Percentiles rank a stretch among this genome's conserved stretches.
These are phyloP conservation scores for Hyposmocoma kahamanoa DNA, from an alignment of 1,140 invertebrate species.

Conservation along the genomic window DNA sequence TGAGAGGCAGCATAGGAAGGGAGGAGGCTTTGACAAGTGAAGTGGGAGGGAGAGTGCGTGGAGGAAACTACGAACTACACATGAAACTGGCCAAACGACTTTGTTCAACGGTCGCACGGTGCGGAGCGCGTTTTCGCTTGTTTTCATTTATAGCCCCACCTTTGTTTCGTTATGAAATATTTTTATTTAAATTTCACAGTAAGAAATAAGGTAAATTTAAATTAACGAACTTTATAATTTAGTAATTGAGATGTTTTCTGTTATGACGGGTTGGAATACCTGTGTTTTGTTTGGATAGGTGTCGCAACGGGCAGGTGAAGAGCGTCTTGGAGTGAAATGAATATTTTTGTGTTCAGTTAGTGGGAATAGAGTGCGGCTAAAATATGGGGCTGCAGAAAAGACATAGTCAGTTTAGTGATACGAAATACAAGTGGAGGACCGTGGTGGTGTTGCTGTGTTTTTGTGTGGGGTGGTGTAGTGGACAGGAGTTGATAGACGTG, in stretches of 20 bases:
- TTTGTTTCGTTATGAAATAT: conserved; percentile 55
- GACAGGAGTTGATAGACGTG: conserved; percentile 39
- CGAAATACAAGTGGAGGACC: conserved; percentile 73
- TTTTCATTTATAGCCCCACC: conserved; percentile 50
- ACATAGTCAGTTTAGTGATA: conserved; percentile 70
- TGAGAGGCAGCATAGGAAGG: conserved; percentile 11
- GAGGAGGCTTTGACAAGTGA: conserved; percentile 49
- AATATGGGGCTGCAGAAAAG: conserved; percentile 62
- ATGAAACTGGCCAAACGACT: conserved; percentile 67
- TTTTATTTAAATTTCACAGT: conserved; percentile 21
- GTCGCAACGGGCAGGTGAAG: conserved; percentile 31
- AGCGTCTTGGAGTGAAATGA: conserved; percentile 52
- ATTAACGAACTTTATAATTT: neutral
- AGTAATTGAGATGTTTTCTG: conserved; percentile 12
- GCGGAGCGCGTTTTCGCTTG: conserved; percentile 54
- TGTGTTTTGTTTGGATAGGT: conserved; percentile 45
- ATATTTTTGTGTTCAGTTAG: conserved; percentile 40
- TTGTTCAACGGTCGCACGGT: conserved; percentile 62
- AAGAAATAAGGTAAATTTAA: neutral
- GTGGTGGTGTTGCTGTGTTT: conserved; percentile 38
- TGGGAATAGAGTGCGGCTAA: conserved; percentile 47
- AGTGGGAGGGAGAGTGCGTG: conserved; percentile 38
- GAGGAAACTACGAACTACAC: conserved; percentile 42
- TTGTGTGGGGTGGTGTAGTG: conserved; percentile 37
- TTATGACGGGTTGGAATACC: conserved; percentile 22